Evolutionary conservation across 2,888 invertebrate genomes (phyloP), one percentile per base, ranked within the genome.

Genomic region (Alloscopus bannaensis): DNA sequence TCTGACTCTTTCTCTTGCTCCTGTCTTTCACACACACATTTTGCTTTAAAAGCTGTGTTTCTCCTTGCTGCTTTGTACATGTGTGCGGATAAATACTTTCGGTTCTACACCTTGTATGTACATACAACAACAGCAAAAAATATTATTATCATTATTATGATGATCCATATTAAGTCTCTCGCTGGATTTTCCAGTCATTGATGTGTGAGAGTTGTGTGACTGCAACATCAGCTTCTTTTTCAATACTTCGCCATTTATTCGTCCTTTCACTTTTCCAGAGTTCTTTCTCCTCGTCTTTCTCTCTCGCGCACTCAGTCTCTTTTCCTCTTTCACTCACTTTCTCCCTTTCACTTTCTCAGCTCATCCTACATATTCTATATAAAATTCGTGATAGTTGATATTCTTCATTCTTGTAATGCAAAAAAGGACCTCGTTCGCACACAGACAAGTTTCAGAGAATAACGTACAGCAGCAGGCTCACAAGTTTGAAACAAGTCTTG

Each of bases 121-220:
- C 36, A 52, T 52, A 52, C 22, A 24, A 20, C 52, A 13, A 22
- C 24, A 52, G 20, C 4, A 20, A 52, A n/a, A 52, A 52, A 52
- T 22, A 52, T 22, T 52, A 52, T 52, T 22, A 22, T 52, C 52
- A 20, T 52, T 22, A 52, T 52, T 52, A 52, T 22, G 52, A 22
- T 52, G 52, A 52, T 52, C 52, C 52, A 52, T 52, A 52, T 52
- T 52, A 52, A 52, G 52, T 20, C 24, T 52, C 52, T 52, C 52
- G 20, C 52, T 22, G 52, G 52, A 52, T 52, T 52, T 52, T 52
- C 52, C 52, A 52, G 22, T 52, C 52, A 52, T 52, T 52, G 52
- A 52, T 52, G 52, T 52, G 52, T 52, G 52, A 52, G 52, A 52
- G 52, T 22, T 52, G 52, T 52, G 24, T 22, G 52, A 24, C 52